Base-by-base conservation (phyloP, 2,888 invertebrate species). In the Cheilosia vernalis region DNA sequence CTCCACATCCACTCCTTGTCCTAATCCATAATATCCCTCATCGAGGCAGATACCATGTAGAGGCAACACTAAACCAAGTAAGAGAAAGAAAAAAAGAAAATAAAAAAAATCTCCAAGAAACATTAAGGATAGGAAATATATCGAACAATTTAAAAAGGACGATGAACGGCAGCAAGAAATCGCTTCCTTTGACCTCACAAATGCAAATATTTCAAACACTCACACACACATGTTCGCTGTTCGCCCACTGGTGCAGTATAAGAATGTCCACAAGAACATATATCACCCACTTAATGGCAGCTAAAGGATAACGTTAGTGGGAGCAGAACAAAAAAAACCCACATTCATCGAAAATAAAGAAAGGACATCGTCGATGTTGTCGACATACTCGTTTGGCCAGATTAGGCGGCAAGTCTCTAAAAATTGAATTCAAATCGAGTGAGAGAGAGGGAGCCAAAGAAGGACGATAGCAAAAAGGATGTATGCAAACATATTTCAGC, bases 401-500 rank as follows among this genome's bases (percentile, higher is more conserved):
- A 79, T 79, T 84, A 84, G 64, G 78, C 63, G 63, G 56, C 55
- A 61, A 42, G 80, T 64, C 47, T 72, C 37, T 58, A 40, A 61
- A 83, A 72, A 83, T 77, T 77, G 60, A 83, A 83, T 70, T 72
- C 58, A 82, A 76, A 74, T 72, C 51, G 70, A 60, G 37, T 60
- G 17, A 40, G 30, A 15, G 17, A 13, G 40, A 44, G 56, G n/a
- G 4, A 42, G 24, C 27, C 6, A 27, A 27, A 27, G 27, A 27
- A 27, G 2, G 47, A 21, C 24, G 15, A 7, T 47, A 49, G 40
- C 60, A 27, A 24, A 69, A 74, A 72, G 72, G 76, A 76, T 87
- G 85, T 87, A 86, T 87, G 88, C 88, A 87, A 88, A 88, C 88
- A 89, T 88, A 89, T 88, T 89, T 88, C 82, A 87, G 89, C 89